These are phyloP conservation scores for Invenusta paracnida DNA, from an alignment of 2,888 invertebrate species.

Conservation along the genomic window DNA sequence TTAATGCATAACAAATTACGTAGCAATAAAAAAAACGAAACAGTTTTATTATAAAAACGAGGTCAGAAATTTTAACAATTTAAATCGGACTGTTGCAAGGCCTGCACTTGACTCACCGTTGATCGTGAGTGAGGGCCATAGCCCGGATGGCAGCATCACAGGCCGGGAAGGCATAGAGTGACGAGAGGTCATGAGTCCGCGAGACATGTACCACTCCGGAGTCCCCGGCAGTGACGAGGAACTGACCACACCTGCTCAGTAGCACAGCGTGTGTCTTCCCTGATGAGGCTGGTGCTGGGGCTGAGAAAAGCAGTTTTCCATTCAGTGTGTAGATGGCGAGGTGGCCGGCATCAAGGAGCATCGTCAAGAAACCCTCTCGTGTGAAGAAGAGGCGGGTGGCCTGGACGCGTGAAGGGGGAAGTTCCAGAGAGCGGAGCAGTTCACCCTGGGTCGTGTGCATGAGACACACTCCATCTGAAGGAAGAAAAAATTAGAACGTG, in stretches of 20 bases:
- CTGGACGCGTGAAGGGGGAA: background rate
- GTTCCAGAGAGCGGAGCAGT: conserved; percentile 68
- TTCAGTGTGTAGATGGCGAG: conserved; percentile 90
- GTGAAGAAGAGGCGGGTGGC: conserved; percentile 66
- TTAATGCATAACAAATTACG: too few relatives aligned
- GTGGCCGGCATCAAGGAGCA: conserved; percentile 82
- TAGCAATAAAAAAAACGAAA: too few relatives aligned
- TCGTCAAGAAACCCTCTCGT: conserved; percentile 88
- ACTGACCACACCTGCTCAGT: background rate
- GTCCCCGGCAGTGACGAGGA: conserved; percentile 88
- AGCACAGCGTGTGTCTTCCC: background rate
- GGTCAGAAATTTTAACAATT: too few relatives aligned
- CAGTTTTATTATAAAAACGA: too few relatives aligned
- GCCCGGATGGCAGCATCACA: conserved; percentile 90
- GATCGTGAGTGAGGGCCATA: conserved; percentile 91
- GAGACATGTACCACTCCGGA: conserved; percentile 95
- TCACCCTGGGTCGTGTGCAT: conserved; percentile 98
- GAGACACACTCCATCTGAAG: conserved; percentile 82
- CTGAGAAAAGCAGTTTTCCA: conserved; percentile 65
- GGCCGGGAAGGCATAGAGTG: conserved; percentile 93
- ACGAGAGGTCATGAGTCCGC: conserved; percentile 90
- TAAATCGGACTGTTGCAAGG: too few relatives aligned
- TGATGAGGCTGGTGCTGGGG: too few relatives aligned
- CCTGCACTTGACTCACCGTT: conserved; percentile 73
- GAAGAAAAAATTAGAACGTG: too few relatives aligned